Percentiles rank a stretch among this genome's conserved stretches.
These are phyloP conservation scores for Calliphora vomitoria DNA, from an alignment of 2,888 invertebrate species.

Conservation along the genomic window DNA sequence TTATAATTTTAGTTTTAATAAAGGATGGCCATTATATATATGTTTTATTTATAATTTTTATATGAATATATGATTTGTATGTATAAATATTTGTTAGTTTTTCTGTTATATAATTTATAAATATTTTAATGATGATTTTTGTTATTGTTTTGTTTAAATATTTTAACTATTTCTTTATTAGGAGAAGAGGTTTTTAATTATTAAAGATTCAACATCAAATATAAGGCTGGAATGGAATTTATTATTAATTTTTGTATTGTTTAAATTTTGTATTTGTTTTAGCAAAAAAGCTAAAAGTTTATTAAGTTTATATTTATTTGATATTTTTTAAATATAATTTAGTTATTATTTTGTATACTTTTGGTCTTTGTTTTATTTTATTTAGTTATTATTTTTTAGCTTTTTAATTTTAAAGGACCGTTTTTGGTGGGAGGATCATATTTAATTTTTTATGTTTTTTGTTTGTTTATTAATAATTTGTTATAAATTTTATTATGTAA, in stretches of 20 bases:
- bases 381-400: slow-evolving; percentile 17
- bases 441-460: slow-evolving; percentile 9
- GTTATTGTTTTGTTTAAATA: slow-evolving; percentile 23
- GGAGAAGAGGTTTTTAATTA: slow-evolving; percentile 25
- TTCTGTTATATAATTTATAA: background rate
- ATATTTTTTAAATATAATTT: background rate
- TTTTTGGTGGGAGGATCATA: slow-evolving; percentile 69
- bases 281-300: slow-evolving; percentile 62
- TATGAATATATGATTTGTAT: background rate
- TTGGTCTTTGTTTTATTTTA: slow-evolving; percentile 50
- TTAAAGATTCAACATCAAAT: slow-evolving; percentile 68
- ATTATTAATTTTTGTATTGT: slow-evolving; percentile 12
- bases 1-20: slow-evolving; percentile 19
- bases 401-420: slow-evolving; percentile 47
- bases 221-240: slow-evolving; percentile 73
- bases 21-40: background rate
- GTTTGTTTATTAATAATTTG: background rate
- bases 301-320: background rate
- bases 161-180: slow-evolving; percentile 53
- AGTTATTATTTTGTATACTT: slow-evolving; percentile 43
- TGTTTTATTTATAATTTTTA: slow-evolving; percentile 10
- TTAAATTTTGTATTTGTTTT: slow-evolving; percentile 35
- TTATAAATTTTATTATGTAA: slow-evolving; percentile 39
- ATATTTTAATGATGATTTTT: slow-evolving; percentile 4
- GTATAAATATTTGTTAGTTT: background rate